A percentile compares a stretch with the other conserved stretches of the same genome.
Evolutionary conservation across 2,888 invertebrate species (phyloP).

Genomic region (Oxycera nigricornis): DNA sequence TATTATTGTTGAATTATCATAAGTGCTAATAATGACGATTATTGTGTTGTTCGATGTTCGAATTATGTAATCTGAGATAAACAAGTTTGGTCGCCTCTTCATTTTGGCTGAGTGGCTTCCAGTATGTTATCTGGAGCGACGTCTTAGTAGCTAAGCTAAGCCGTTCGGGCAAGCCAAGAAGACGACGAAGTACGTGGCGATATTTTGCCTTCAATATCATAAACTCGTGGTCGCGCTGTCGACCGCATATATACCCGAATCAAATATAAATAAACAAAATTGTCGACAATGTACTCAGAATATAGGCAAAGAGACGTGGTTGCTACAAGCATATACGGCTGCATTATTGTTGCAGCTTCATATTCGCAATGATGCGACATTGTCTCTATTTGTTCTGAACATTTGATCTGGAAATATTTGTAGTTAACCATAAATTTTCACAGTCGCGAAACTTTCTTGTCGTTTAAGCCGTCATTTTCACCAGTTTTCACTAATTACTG

Average conservation of each 20-base stretch:
- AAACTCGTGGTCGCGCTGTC: not conserved
- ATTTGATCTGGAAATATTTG: not conserved
- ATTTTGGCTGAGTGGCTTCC: not conserved
- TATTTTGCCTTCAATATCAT: not conserved
- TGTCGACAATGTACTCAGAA: not conserved
- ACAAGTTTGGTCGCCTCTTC: not conserved
- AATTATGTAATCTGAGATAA: conserved; percentile 33
- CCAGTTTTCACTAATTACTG: too few relatives aligned
- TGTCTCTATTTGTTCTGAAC: not conserved
- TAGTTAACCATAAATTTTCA: too few relatives aligned
- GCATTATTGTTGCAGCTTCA: not conserved
- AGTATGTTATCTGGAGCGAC: not conserved
- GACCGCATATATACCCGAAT: not conserved
- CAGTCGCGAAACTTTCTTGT: too few relatives aligned
- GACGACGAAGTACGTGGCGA: too few relatives aligned
- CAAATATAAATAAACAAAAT: not conserved
- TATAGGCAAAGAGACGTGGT: not conserved
- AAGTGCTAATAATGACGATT: conserved; percentile 13
- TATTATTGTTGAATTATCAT: conserved; percentile 16
- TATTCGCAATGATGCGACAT: not conserved
- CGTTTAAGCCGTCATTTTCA: too few relatives aligned
- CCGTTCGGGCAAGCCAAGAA: too few relatives aligned
- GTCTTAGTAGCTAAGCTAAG: not conserved
- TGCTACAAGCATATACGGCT: not conserved
- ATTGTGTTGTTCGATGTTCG: conserved; percentile 21